Conservation (phyloP, 1,140 invertebrate species). For the Drosophila ficusphila region DNA sequence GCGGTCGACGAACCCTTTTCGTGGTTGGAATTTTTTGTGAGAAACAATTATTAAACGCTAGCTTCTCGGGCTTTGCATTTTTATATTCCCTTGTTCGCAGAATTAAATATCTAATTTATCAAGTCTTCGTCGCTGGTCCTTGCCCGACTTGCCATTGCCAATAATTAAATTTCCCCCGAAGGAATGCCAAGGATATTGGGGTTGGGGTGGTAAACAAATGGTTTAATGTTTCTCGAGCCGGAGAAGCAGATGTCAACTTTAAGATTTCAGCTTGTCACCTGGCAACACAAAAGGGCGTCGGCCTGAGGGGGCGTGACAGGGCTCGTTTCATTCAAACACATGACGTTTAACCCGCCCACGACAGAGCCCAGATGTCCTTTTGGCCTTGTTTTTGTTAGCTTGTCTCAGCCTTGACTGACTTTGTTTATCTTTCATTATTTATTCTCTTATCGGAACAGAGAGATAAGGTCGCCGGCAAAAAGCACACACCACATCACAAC, state of each 20-base stretch:
- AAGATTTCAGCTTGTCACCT: constrained; percentile 68
- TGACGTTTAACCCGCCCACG: constrained; percentile 41
- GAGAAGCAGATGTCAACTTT: constrained; percentile 32
- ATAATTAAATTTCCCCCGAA: constrained; percentile 45
- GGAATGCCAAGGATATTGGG: too few species aligned
- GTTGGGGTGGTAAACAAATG: background rate
- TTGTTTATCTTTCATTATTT: constrained; percentile 81
- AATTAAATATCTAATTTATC: constrained; percentile 76
- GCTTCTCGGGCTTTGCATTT: constrained; percentile 17
- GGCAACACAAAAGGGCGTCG: constrained; percentile 22
- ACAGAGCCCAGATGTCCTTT: constrained; percentile 30
- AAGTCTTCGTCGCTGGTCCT: constrained; percentile 33
- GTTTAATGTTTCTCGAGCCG: background rate
- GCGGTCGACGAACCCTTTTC: constrained; percentile 62
- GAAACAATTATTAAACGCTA: constrained; percentile 70
- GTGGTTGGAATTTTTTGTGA: constrained; percentile 61
- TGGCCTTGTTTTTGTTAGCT: constrained; percentile 45
- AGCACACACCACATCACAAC: constrained; percentile 14
- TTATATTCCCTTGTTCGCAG: constrained; percentile 20
- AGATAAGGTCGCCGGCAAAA: constrained; percentile 55
- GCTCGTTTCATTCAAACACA: constrained; percentile 69
- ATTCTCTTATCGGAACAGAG: constrained; percentile 66
- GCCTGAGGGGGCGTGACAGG: constrained; percentile 26
- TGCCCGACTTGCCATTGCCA: constrained; percentile 33
- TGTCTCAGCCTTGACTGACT: constrained; percentile 60